Evolutionary conservation across 2,113 vertebrate genomes (phyloP).

Genomic region (Pipra filicauda): DNA sequence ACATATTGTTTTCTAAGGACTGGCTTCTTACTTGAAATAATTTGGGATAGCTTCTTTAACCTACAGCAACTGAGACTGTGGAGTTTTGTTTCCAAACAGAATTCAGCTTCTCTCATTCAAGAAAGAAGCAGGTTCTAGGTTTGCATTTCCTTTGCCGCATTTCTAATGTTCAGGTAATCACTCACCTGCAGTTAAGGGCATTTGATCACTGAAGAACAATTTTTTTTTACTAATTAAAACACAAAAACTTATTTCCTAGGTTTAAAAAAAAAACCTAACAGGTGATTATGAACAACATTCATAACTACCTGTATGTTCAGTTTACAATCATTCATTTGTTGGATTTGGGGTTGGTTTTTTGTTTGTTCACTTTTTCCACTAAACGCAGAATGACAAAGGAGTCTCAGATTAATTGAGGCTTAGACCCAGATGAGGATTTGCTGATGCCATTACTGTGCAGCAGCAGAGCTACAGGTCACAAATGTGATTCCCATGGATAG

Average conservation of each 20-base stretch:
- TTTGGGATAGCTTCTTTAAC: not conserved
- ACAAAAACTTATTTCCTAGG: not conserved
- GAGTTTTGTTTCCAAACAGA: not conserved
- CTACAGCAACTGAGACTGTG: not conserved
- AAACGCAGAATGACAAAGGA: not conserved
- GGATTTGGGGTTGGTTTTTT: not conserved
- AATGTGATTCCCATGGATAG: not conserved
- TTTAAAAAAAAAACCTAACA: not conserved
- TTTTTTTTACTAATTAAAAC: not conserved
- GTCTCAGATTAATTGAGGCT: not conserved
- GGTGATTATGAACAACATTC: not conserved
- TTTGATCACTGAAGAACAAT: not conserved
- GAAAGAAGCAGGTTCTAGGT: not conserved
- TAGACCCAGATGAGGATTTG: not conserved
- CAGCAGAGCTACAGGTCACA: not conserved
- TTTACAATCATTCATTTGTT: not conserved
- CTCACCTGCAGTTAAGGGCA: not conserved
- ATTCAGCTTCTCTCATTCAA: not conserved
- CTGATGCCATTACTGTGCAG: not conserved
- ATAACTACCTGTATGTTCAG: not conserved
- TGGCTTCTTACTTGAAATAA: not conserved
- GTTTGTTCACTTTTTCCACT: not conserved
- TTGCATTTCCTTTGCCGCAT: not conserved
- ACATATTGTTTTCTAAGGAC: not conserved
- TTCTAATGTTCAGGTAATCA: not conserved